Evolutionary conservation across 2,888 invertebrate species (phyloP), one percentile per base, ranked within the genome.

Genomic region (Strigamia transsilvanica): DNA sequence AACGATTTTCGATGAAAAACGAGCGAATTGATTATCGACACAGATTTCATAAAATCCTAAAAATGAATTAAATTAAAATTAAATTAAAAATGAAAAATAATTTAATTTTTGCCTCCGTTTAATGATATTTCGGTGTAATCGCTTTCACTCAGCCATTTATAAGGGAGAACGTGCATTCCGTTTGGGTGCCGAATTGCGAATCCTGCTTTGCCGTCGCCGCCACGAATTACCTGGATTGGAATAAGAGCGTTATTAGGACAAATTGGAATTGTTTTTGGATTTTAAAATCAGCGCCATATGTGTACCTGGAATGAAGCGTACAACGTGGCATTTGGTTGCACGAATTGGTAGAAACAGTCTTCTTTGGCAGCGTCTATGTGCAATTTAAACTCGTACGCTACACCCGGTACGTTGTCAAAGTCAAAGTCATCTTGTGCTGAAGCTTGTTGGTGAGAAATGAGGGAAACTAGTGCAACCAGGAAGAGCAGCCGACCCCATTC

Each of bases 381-480:
- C 46, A 98, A 94, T 89, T 97, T 97, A 88, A 98, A 98, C 87
- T 97, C 97, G 94, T 97, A 96, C 1, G 96, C 95, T 42, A 96
- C 95, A 12, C 97, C 97, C 13, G 97, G 97, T 18, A 83, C 66
- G 32, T 81, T 82, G 41, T 82, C 82, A 23, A 66, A 41, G 15
- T 82, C 82, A 23, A 79, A 34, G 38, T 82, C 73, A 41, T 80
- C 79, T 79, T 38, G 38, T 23, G 79, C 12, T 9, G 32, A 32
- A 77, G 18, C 9, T 79, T 27, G 12, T 27, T 78, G 34, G 13
- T 34, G 18, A 18, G 0, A 9, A 0, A 9, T 12, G 12, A 32
- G n/a, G 34, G 7, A 15, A 61, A 61, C 7, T 23, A 61, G 61
- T 23, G 23, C 9, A 2, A 61, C n/a, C 12, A 78, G 78, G 32